Base-by-base conservation (phyloP, 2,797 vertebrate genomes). In the Typhlichthys eigenmanni region DNA sequence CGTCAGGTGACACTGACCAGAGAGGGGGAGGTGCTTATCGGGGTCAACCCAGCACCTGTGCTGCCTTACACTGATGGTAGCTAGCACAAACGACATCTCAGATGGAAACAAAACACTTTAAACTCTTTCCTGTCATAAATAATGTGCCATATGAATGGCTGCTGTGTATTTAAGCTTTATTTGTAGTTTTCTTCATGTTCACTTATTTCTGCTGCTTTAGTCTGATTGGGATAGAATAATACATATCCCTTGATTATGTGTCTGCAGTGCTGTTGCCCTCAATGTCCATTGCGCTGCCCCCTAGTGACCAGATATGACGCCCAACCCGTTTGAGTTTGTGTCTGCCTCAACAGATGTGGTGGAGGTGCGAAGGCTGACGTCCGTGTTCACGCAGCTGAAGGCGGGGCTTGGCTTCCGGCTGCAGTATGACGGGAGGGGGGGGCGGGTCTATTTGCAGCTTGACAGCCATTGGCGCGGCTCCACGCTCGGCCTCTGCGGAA, bases 401-500 rank as follows among this genome's bases (percentile, higher is more conserved):
- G 91, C 95, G 52, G 90, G 68, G 49, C 94, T 96, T 84, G 98
- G 98, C 64, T 89, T 99, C 82, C 95, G 88, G 80, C 86, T 99
- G 74, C 85, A 93, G 47, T 98, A 97, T 73, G 95, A 96, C 60
- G 91, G 94, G 75, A 91, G 79, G 65, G 95, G 96, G 3, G 95
- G 95, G 17, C 94, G 95, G 69, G 88, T 97, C 78, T 98, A 99
- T 79, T 88, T 99, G 88, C 94, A 96, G 76, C 88, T 96, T 63
- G 92, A 93, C 64, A 92, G 89, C 71, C 76, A 80, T 1, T 99
- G 98, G 98, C 96, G 87, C 58, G 92, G 92, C 64, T 93, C 92
- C 83, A 98, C 96, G 0, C 76, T 97, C 60, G 98, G 98, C 68
- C 93, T 99, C 2, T 99, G 98, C 85, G 98, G 98, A 84, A 98